Evolutionary conservation across 2,888 invertebrate genomes (phyloP), one percentile per base, ranked within the genome.

Genomic region (Nineta flava): DNA sequence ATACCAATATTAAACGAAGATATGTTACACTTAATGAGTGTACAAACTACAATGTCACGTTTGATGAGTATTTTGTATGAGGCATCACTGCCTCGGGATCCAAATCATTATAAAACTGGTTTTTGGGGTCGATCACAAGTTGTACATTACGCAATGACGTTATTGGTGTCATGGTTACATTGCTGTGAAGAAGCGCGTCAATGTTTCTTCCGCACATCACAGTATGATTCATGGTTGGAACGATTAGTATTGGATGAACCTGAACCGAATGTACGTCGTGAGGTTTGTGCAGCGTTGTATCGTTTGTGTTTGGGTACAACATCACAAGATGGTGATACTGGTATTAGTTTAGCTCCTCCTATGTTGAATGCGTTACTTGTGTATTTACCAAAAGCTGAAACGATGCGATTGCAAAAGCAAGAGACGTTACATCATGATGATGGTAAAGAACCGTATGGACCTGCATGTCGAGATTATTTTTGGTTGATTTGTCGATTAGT

Each of bases 391-490:
- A 77, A 86, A 49, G 93, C 94, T 2, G 87, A 92, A 55, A 79
- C 83, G 57, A 90, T 94, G 85, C 77, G 85, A 34, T 80, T 83
- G 9, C 71, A 70, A 58, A 70, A 69, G 57, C 59, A 68, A 50
- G 73, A 73, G 61, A 73, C 70, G 46, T 69, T 73, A 9, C 78
- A 77, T 50, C 75, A 78, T 44, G 83, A 85, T 58, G 85, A 86
- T 62, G 87, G 87, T n/a, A 91, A 94, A 62, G 93, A 93, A 61
- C 90, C 92, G 0, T 93, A 91, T 62, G 94, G 93, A 0, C 92
- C 93, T 1, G 93, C 93, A 1, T 94, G 93, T 62, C 72, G 92
- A 7, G 94, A 95, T 64, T 95, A 92, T 66, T 94, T 94, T 65
- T 93, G 93, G 92, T 72, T 94, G 3, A 75, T 92, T 12, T 88